These are phyloP conservation scores for Amyelois transitella DNA, from an alignment of 1,140 invertebrate genomes.

Conservation along the genomic window DNA sequence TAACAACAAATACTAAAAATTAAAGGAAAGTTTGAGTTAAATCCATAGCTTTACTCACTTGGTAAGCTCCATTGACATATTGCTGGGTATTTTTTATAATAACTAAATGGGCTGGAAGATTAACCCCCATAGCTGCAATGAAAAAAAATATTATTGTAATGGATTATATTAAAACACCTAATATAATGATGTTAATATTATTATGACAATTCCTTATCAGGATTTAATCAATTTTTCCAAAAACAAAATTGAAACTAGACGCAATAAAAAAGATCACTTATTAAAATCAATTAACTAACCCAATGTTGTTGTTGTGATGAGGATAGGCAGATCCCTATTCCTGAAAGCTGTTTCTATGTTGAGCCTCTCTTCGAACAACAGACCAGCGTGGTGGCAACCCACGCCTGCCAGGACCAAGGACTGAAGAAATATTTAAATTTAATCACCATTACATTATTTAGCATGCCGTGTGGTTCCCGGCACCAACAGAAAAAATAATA, in stretches of 20 bases:
- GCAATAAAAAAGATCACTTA: background rate
- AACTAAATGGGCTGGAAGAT: constrained; percentile 87
- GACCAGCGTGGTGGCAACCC: constrained; percentile 86
- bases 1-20: no score
- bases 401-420: constrained; percentile 76
- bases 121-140: constrained; percentile 83
- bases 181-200: background rate
- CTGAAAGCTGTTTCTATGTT: constrained; percentile 80
- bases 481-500: no score
- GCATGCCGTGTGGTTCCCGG: no score
- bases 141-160: constrained; percentile 5
- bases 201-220: background rate
- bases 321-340: constrained; percentile 78
- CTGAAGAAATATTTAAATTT: constrained; percentile 25
- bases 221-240: background rate
- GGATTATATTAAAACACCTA: background rate
- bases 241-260: background rate
- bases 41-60: constrained; percentile 33
- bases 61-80: constrained; percentile 79
- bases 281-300: constrained; percentile 47
- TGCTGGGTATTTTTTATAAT: constrained; percentile 87
- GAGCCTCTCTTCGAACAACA: constrained; percentile 78
- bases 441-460: no score
- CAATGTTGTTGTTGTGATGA: constrained; percentile 82
- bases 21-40: background rate